These are phyloP conservation scores for Rhombomys opimus DNA, from an alignment of 2,113 vertebrate genomes.

Conservation along the genomic window DNA sequence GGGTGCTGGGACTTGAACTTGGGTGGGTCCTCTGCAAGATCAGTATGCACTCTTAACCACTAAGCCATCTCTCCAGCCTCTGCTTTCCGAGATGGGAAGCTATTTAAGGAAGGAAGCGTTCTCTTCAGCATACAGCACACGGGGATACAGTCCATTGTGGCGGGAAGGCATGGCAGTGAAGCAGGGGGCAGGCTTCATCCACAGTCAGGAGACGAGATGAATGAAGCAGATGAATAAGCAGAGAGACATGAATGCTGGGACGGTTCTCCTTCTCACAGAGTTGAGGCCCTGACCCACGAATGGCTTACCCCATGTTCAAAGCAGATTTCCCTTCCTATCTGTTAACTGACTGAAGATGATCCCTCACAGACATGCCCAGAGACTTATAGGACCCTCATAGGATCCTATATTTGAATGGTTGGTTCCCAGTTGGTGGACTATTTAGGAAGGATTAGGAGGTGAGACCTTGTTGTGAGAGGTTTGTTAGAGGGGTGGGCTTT, in stretches of 20 bases:
- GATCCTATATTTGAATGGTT: neutral
- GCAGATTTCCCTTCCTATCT: neutral
- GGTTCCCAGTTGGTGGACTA: neutral
- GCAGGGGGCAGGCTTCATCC: neutral
- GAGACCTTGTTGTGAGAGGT: neutral
- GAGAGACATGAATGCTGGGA: neutral
- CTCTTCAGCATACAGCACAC: neutral
- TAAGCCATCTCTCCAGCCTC: neutral
- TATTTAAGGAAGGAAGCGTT: neutral
- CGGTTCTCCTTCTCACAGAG: neutral
- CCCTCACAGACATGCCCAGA: neutral
- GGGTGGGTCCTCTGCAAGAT: neutral
- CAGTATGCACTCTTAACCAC: neutral
- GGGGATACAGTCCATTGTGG: neutral
- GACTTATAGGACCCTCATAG: neutral
- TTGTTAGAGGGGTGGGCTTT: neutral
- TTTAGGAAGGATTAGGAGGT: neutral
- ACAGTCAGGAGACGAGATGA: neutral
- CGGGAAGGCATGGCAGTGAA: neutral
- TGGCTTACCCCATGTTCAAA: neutral
- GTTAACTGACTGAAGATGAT: neutral
- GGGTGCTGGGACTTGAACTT: neutral
- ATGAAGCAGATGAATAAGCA: too few species aligned
- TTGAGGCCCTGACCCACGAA: neutral
- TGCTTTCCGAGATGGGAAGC: neutral